phyloP scores from a whole-genome alignment of 2,888 invertebrate genomes.

The Drosophila subquinaria region DNA sequence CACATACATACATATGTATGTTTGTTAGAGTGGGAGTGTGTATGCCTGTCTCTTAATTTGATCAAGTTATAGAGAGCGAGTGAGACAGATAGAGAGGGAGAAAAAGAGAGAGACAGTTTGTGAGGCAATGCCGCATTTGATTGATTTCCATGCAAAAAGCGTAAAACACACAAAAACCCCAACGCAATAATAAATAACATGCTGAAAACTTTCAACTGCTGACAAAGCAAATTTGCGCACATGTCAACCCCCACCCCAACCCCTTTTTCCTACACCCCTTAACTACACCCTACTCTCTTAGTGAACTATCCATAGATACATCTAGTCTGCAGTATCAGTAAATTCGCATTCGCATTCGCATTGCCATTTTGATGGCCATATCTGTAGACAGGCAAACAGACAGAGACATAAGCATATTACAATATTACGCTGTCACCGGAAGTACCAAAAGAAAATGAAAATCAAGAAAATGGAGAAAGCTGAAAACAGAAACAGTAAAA shows the following conservation, averaged over 20 bases:
- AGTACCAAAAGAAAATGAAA: slow-evolving; percentile 59
- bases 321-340: slow-evolving; percentile 37
- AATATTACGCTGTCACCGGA: slow-evolving; percentile 83
- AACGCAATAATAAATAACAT: slow-evolving; percentile 81
- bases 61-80: slow-evolving; percentile 56
- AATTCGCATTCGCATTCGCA: slow-evolving; percentile 33
- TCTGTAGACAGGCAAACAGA: slow-evolving; percentile 65
- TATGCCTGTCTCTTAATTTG: slow-evolving; percentile 73
- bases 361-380: slow-evolving; percentile 53
- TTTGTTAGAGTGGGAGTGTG: slow-evolving; percentile 14
- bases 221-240: slow-evolving; percentile 73
- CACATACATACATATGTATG: slow-evolving; percentile 19
- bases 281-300: background rate
- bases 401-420: slow-evolving; percentile 82
- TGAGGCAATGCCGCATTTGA: slow-evolving; percentile 28
- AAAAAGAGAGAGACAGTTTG: slow-evolving; percentile 1
- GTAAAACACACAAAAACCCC: slow-evolving; percentile 21
- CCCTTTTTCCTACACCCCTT: too few relatives aligned
- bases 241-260: slow-evolving; percentile 9
- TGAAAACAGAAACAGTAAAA: slow-evolving; percentile 37
- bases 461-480: slow-evolving; percentile 25
- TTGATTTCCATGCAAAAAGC: slow-evolving; percentile 31
- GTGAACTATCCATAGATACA: slow-evolving; percentile 26
- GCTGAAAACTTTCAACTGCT: slow-evolving; percentile 75
- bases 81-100: background rate